Evolutionary conservation across 2,888 invertebrate genomes (phyloP).

Genomic region (Pristionchus arcanus): DNA sequence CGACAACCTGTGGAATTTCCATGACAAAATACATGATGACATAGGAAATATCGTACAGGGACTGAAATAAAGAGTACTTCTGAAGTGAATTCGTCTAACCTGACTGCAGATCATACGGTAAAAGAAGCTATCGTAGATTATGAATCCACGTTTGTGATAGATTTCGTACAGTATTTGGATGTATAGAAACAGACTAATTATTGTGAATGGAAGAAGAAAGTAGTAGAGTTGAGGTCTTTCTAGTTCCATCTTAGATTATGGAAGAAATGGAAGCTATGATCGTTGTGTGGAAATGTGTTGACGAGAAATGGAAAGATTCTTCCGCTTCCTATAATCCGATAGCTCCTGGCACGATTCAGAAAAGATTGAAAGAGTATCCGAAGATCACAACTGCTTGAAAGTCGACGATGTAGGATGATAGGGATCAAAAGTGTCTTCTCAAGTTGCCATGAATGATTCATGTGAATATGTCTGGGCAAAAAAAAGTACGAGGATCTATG

Average conservation of each 20-base stretch:
- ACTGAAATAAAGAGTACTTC: not conserved
- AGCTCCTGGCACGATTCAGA: not conserved
- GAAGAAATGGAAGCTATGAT: not conserved
- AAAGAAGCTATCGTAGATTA: slow-evolving; percentile 26
- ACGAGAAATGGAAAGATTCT: not conserved
- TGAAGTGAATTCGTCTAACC: not conserved
- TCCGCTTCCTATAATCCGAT: not conserved
- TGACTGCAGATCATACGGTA: slow-evolving; percentile 37
- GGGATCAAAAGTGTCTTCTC: not conserved
- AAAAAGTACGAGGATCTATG: not conserved
- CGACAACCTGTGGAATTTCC: slow-evolving; percentile 27
- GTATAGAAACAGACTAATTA: slow-evolving; percentile 8
- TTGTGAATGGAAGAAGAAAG: slow-evolving; percentile 20
- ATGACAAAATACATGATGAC: slow-evolving; percentile 24
- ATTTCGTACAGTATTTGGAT: slow-evolving; percentile 5
- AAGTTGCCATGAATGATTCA: not conserved
- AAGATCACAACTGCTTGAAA: not conserved
- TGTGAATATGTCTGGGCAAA: not conserved
- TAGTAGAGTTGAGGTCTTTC: slow-evolving; percentile 24
- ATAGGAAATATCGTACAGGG: not conserved
- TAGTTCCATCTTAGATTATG: slow-evolving; percentile 24
- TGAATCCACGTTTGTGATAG: not conserved
- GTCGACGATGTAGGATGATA: not conserved
- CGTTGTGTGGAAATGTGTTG: not conserved
- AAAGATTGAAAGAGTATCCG: not conserved